Evolutionary conservation across 2,113 vertebrate genomes (phyloP), one percentile per base, ranked within the genome.

Genomic region (Carollia perspicillata): DNA sequence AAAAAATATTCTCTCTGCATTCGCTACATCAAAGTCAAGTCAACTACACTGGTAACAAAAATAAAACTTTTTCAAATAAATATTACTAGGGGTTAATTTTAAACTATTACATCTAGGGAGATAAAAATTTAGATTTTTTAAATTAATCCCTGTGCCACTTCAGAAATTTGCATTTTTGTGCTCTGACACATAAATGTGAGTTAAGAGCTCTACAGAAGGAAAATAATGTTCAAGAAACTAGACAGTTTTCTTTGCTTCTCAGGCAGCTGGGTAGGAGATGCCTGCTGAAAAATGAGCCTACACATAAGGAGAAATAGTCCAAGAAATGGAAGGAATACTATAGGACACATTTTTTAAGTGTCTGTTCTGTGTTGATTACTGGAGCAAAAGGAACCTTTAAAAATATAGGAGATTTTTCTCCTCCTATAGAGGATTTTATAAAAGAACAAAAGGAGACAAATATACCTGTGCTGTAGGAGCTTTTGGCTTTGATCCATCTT

Each of bases 1-100:
- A 75, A 91, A 83, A 89, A 89, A 72, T 14, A 55, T 60, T 35
- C 13, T 89, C n/a, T 84, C 49, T 68, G 8, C 60, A 55, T 79
- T 60, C 17, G 8, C 11, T 14, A 37, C 28, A 81, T 20, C 58
- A 40, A 75, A n/a, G 66, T 78, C 81, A 66, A 78, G 63, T 42
- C 42, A 55, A 44, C 10, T 72, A 8, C 2, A 3, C 30, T 60
- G 51, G 9, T 23, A 60, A 40, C 30, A 37, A 90, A 65, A 77
- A 40, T 74, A 35, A 85, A 10, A 47, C 11, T 11, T 80, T 47
- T 83, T 83, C 66, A 12, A 77, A 44, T 88, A 53, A 33, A 78
- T 42, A 58, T 79, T 51, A 37, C n/a, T 5, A 8, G 1, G 12
- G 55, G 35, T 72, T 85, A 72, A 89, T 72, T 44, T 42, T n/a